Base-by-base conservation (phyloP, 2,888 invertebrate species). In the Artemia sinica region DNA sequence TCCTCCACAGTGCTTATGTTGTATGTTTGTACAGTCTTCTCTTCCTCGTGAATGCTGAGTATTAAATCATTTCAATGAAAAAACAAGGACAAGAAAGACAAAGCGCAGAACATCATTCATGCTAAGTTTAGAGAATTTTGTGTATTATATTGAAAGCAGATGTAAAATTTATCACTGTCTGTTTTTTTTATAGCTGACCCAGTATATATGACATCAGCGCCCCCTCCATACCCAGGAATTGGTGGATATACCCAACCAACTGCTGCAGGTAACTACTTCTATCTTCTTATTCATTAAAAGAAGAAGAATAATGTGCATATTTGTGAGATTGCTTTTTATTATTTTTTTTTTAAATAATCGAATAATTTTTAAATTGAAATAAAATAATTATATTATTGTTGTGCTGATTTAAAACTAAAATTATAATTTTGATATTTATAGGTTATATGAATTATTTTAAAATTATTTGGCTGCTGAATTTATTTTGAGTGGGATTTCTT, bases 221-320 rank as follows among this genome's bases (percentile, higher is more conserved):
- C 95, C 49, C 94, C 94, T 66, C 95, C 95, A 4, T 95, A 95
- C 79, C 93, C 94, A 14, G 95, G 95, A 70, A 86, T 95, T 72
- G 84, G 81, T 71, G 77, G 79, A 13, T 79, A 79, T 72, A 77
- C 66, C 6, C 69, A 68, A 58, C 63, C 63, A 58, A 18, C 63
- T 18, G 63, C 63, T 1, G 63, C 63, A 8, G 63, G 63, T 58
- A 58, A 18, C 14, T 58, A 18, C n/a, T 28, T 58, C 8, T 58
- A 18, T 9, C 18, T 58, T 58, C 14, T 52, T 52, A 7, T 52
- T 52, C 7, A 52, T 52, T 52, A 52, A 52, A 52, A 52, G 4
- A 52, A 52, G 58, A n/a, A 52, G 58, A 52, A 14, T 13, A n/a
- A 2, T 52, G 58, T 52, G 58, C 58, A 6, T 52, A 13, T 52